phyloP scores from a whole-genome alignment of 2,888 invertebrate genomes.

The Macrophya alboannulata region DNA sequence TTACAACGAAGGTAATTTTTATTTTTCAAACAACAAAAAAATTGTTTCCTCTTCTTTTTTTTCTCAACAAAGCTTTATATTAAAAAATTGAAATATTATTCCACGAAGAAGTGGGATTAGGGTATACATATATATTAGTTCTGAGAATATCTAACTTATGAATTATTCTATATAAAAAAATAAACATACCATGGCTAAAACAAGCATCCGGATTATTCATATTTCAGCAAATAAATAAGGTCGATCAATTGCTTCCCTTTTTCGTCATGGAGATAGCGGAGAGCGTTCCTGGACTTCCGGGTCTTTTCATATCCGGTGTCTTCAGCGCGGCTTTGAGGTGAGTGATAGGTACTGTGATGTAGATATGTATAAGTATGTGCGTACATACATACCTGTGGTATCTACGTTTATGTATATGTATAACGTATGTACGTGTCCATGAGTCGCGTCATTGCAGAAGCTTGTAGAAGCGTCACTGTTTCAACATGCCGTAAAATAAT shows the following conservation, averaged over 20 bases:
- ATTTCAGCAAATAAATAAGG: constrained; percentile 83
- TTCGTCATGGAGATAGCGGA: constrained; percentile 92
- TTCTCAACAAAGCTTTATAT: background rate
- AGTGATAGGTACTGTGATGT: constrained; percentile 61
- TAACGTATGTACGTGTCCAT: background rate
- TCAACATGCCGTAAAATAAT: constrained; percentile 22
- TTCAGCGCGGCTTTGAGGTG: constrained; percentile 94
- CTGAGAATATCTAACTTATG: background rate
- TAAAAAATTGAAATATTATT: background rate
- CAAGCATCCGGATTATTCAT: background rate
- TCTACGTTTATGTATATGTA: no score
- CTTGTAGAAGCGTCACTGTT: background rate
- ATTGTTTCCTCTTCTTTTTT: background rate
- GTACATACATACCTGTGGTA: background rate
- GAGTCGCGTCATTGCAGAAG: background rate
- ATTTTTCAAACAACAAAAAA: background rate
- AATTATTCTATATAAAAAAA: constrained; percentile 33
- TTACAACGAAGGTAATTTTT: constrained; percentile 84
- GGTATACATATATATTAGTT: background rate
- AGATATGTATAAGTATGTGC: background rate
- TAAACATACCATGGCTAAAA: background rate
- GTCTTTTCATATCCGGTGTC: constrained; percentile 92
- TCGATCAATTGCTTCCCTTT: constrained; percentile 89
- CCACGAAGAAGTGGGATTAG: no score
- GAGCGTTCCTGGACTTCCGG: constrained; percentile 89